Evolutionary conservation across 2,113 vertebrate species (phyloP).

Genomic region (Notarius lentiginosus): DNA sequence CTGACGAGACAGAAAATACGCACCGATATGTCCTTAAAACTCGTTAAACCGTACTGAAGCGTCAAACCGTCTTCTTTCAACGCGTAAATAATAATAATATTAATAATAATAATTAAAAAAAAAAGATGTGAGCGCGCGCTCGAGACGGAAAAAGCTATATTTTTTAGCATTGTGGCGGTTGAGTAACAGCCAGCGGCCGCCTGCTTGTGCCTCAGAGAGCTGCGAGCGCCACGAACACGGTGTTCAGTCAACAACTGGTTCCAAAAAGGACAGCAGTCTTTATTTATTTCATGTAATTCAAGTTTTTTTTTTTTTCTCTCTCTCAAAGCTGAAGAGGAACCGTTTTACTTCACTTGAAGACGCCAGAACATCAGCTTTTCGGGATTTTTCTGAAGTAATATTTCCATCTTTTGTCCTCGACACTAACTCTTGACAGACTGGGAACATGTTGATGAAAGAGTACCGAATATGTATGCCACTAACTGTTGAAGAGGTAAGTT

Average conservation of each 20-base stretch:
- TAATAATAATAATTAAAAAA: too few relatives aligned
- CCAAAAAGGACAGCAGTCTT: neutral
- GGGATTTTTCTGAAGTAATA: neutral
- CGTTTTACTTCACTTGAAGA: neutral
- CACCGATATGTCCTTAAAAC: neutral
- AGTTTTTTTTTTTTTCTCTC: too few relatives aligned
- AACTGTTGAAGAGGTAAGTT: slow-evolving; percentile 78
- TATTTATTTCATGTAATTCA: neutral
- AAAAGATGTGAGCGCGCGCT: slow-evolving; percentile 19
- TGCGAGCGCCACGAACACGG: neutral
- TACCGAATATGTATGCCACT: slow-evolving; percentile 83
- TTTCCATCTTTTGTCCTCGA: neutral
- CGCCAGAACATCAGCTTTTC: neutral
- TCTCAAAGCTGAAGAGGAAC: neutral
- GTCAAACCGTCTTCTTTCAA: neutral
- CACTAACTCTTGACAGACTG: neutral
- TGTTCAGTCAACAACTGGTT: too few relatives aligned
- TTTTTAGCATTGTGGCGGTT: slow-evolving; percentile 36
- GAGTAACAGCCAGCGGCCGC: slow-evolving; percentile 17
- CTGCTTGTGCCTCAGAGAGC: slow-evolving; percentile 13
- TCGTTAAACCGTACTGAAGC: neutral
- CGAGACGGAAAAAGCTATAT: slow-evolving; percentile 29
- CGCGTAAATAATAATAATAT: too few relatives aligned
- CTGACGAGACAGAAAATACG: neutral
- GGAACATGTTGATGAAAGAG: slow-evolving; percentile 77